Base-by-base conservation (phyloP, 30 jellyfish, hydroid and myxozoan species). In the Chrysaora quinquecirrha region DNA sequence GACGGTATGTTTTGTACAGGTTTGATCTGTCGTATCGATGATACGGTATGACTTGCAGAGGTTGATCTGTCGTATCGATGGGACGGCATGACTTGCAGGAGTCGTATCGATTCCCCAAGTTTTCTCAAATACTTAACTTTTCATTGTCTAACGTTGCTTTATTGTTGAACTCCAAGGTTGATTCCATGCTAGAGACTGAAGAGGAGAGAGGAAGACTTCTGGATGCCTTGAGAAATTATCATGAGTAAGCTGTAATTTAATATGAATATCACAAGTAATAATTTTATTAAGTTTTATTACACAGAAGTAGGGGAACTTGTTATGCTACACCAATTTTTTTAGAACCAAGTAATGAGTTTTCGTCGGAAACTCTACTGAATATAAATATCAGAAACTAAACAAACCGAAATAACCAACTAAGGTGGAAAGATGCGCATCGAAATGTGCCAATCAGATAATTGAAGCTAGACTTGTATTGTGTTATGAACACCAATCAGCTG, bases 171-270 rank as follows among this genome's bases (percentile, higher is more conserved):
- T 34, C 24, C 6, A 47, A 88, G 96, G 96, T 88, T 21, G 82
- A 78, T 50, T 78, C 93, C 4, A 62, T 88, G 28, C 76, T 88
- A 19, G 96, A 88, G 34, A 67, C 76, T 61, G 96, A 88, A 33
- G 93, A 80, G 20, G 96, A 88, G 46, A 88, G 96, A 73, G 84
- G 87, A 64, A 78, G 75, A 47, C 76, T 88, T 12, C 71, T 88
- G 38, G 96, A 78, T 58, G 96, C 93, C 22, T 82, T 88, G 34
- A 48, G 93, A 49, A 75, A 73, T 63, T 88, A 88, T 38, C 93
- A 76, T 23, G 96, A 88, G 96, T 88, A 72, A 34, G 76, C 58
- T 27, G 61, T 2, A 64, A 64, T 64, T 32, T 25, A n/a, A 10
- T 9, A 21, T 25, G 33, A 60, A n/a, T 21, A n/a, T 60, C 22